These are phyloP conservation scores for Coelinius sp. DNA, from an alignment of 2,888 invertebrate species.

Conservation along the genomic window DNA sequence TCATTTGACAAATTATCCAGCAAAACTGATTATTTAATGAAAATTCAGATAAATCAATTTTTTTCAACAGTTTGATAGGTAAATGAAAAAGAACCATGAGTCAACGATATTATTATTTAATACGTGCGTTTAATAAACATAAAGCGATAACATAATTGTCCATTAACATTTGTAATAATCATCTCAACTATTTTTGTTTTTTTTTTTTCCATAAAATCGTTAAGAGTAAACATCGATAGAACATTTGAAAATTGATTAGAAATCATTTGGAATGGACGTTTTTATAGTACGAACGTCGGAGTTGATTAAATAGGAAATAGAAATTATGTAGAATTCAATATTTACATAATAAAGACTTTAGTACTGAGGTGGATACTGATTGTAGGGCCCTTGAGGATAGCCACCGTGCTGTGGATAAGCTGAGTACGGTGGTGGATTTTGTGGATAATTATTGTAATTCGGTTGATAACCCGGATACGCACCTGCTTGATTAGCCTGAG, in stretches of 20 bases:
- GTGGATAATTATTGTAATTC: conserved; percentile 57
- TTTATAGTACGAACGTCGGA: background rate
- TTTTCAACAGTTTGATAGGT: conserved; percentile 50
- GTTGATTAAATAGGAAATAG: background rate
- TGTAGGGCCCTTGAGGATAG: conserved; percentile 61
- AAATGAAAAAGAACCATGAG: conserved; percentile 21
- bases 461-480: conserved; percentile 66
- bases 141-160: conserved; percentile 6
- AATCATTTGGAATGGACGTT: background rate
- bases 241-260: background rate
- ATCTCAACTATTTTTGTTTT: background rate
- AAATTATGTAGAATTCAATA: background rate
- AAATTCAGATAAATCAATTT: background rate
- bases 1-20: background rate
- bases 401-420: conserved; percentile 51
- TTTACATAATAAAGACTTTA: conserved; percentile 41
- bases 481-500: conserved; percentile 68
- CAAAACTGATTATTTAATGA: no score
- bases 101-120: conserved; percentile 19
- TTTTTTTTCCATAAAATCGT: background rate
- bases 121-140: background rate
- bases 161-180: conserved; percentile 1
- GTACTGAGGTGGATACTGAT: conserved; percentile 55
- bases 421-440: conserved; percentile 65
- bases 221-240: conserved; percentile 12